Conservation (phyloP, 2,113 vertebrate species). For the Nettapus auritus region DNA sequence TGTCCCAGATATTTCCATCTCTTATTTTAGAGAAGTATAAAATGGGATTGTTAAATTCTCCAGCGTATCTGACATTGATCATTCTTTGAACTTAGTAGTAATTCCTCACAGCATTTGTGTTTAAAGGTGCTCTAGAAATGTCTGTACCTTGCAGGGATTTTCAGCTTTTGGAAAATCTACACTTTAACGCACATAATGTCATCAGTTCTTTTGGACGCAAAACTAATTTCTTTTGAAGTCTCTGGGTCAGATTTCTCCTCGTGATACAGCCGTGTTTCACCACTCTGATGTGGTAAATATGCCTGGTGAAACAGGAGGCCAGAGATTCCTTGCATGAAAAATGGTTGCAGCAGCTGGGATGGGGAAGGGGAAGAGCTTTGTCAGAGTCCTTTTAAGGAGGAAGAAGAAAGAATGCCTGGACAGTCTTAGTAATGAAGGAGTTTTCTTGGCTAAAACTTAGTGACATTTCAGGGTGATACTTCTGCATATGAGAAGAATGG, state of each 20-base stretch:
- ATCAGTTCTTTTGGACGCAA: not conserved
- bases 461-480: not conserved
- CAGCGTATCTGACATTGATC: not conserved
- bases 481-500: not conserved
- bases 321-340: not conserved
- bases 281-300: not conserved
- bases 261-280: not conserved
- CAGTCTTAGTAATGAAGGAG: not conserved
- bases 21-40: not conserved
- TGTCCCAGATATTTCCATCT: not conserved
- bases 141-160: not conserved
- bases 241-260: not conserved
- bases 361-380: not conserved
- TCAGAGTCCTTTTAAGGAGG: not conserved
- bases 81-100: not conserved
- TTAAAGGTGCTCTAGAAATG: not conserved
- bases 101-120: not conserved
- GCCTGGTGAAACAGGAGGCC: not conserved
- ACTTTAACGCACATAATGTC: not conserved
- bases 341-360: not conserved
- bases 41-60: not conserved
- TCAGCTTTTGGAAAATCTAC: not conserved
- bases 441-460: not conserved
- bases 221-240: not conserved
- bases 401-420: not conserved